A percentile compares a stretch with the other conserved stretches of the same genome.
These are phyloP conservation scores for Phoeniculus purpureus DNA, from an alignment of 2,797 vertebrate genomes.

Conservation along the genomic window DNA sequence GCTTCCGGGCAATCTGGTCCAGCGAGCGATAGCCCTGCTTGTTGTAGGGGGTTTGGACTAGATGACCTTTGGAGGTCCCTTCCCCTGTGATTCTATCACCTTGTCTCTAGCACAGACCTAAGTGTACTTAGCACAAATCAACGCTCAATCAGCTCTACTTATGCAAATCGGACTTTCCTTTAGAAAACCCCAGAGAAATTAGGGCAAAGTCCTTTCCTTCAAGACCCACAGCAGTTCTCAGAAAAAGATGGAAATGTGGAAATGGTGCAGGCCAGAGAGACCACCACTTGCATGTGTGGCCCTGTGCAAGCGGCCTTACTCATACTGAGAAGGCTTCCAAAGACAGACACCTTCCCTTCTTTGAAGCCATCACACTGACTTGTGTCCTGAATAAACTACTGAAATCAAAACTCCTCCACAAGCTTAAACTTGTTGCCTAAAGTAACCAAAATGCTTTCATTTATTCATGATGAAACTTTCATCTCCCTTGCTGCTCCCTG, in stretches of 20 bases:
- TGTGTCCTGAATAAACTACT: not conserved
- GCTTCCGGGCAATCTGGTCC: too few species aligned
- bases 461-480: not conserved
- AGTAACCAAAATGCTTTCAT: not conserved
- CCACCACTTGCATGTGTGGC: accelerated
- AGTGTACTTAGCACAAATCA: not conserved
- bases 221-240: not conserved
- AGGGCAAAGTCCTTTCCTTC: not conserved
- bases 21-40: too few species aligned
- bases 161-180: not conserved
- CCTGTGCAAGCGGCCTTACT: not conserved
- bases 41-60: too few species aligned
- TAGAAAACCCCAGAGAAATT: not conserved
- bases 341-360: not conserved
- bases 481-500: not conserved
- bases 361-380: accelerated
- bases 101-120: not conserved
- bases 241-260: accelerated
- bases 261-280: not conserved
- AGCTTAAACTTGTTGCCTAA: not conserved
- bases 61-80: too few species aligned
- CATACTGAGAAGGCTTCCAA: not conserved
- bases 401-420: not conserved
- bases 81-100: too few species aligned
- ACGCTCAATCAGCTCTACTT: too few species aligned